phyloP scores from a whole-genome alignment of 2,797 vertebrate species.

The Aphelocoma californica region DNA sequence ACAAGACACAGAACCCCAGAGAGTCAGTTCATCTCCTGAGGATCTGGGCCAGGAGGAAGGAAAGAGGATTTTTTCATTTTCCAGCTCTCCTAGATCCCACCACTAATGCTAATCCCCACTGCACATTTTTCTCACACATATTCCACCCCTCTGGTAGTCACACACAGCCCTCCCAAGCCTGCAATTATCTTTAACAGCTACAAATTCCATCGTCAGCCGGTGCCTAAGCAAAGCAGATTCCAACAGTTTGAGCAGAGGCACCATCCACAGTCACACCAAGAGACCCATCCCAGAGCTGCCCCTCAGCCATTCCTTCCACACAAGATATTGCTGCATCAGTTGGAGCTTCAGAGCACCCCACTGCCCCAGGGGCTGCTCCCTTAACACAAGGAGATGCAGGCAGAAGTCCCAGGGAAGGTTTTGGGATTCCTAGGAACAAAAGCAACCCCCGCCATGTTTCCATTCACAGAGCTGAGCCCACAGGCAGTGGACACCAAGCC shows the following conservation, averaged over 20 bases:
- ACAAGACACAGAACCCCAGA: not conserved
- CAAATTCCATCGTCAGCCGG: not conserved
- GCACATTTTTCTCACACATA: not conserved
- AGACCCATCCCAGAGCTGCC: not conserved
- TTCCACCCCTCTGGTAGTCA: conserved; percentile 4
- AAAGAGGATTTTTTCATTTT: not conserved
- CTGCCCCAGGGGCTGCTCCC: not conserved
- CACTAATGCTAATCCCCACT: not conserved
- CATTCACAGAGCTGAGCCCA: not conserved
- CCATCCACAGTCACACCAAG: accelerated
- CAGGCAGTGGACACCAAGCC: not conserved
- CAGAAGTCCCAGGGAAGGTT: not conserved
- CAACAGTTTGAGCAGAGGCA: not conserved
- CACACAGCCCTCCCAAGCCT: conserved; percentile 28
- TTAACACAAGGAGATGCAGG: not conserved
- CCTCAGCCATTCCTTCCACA: not conserved
- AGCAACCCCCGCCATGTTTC: not conserved
- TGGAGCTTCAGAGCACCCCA: not conserved
- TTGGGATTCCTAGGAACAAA: not conserved
- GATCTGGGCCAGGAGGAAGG: not conserved
- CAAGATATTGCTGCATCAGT: accelerated
- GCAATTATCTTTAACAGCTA: conserved; percentile 27
- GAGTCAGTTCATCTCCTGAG: not conserved
- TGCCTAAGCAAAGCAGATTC: conserved; percentile 7
- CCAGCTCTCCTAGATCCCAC: not conserved